A percentile compares a stretch with the other conserved stretches of the same genome.
These are phyloP conservation scores for Porites cylindrica DNA, from an alignment of 92 coral and sea anemone genomes.

Conservation along the genomic window DNA sequence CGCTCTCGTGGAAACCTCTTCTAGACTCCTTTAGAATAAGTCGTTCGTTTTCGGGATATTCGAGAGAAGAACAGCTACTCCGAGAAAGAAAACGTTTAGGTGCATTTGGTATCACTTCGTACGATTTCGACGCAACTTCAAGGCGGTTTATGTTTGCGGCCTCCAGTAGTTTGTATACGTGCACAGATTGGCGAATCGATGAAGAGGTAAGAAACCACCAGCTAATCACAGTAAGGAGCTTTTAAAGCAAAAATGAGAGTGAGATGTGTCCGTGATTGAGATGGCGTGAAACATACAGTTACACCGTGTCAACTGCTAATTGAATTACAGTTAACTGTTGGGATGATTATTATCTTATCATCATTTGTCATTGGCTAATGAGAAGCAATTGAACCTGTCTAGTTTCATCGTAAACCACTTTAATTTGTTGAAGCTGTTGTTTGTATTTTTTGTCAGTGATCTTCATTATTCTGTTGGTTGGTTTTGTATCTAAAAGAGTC, in stretches of 20 bases:
- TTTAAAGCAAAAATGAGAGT: too few species aligned
- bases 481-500: too few species aligned
- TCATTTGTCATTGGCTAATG: background rate
- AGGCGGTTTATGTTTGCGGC: constrained; percentile 91
- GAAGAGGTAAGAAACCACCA: constrained; percentile 32
- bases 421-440: background rate
- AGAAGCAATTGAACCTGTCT: background rate
- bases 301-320: background rate
- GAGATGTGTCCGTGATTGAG: background rate
- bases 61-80: constrained; percentile 92
- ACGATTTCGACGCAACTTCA: constrained; percentile 87
- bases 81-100: constrained; percentile 96
- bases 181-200: constrained; percentile 69
- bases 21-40: constrained; percentile 72
- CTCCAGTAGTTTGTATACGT: constrained; percentile 90
- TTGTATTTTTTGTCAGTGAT: background rate
- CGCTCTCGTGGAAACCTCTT: constrained; percentile 83
- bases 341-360: background rate
- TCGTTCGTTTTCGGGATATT: constrained; percentile 91
- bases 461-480: background rate
- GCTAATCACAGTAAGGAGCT: background rate
- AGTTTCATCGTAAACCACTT: too few species aligned
- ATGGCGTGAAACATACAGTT: background rate
- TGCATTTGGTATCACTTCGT: constrained; percentile 96
- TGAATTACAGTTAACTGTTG: background rate